Conservation (phyloP, 1,140 invertebrate genomes). For the Tetragnatha versicolor region DNA sequence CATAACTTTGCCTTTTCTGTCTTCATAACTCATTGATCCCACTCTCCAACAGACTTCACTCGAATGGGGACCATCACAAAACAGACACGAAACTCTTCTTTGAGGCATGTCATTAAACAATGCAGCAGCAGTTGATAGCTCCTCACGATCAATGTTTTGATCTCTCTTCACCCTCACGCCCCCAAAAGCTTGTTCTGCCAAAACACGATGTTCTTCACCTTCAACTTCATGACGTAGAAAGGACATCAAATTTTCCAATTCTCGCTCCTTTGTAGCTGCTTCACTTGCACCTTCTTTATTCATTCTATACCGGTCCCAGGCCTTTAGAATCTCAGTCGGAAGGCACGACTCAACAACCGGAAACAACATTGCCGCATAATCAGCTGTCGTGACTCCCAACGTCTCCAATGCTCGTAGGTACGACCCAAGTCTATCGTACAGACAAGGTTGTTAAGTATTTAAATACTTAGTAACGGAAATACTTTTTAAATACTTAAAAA, state of each 20-base stretch:
- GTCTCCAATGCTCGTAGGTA: slow-evolving; percentile 30
- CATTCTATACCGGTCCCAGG: neutral
- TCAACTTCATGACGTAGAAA: neutral
- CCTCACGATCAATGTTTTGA: neutral
- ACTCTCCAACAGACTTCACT: slow-evolving; percentile 24
- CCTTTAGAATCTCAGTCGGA: neutral
- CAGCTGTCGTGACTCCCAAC: neutral
- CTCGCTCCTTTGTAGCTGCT: neutral
- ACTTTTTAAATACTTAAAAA: no score
- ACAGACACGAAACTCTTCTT: neutral
- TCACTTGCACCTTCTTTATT: neutral
- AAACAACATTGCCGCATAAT: slow-evolving; percentile 12
- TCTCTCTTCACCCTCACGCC: neutral
- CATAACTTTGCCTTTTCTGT: slow-evolving; percentile 13
- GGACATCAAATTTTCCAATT: slow-evolving; percentile 1
- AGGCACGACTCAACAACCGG: slow-evolving; percentile 17
- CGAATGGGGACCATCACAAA: neutral
- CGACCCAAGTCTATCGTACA: neutral
- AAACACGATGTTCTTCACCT: slow-evolving; percentile 16
- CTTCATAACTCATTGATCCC: neutral
- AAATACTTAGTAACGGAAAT: no score
- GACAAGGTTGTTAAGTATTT: neutral
- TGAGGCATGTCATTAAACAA: neutral
- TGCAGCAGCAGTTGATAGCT: neutral
- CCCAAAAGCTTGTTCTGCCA: neutral